phyloP scores from a whole-genome alignment of 1,140 invertebrate genomes.

The Thaumatotibia leucotreta region DNA sequence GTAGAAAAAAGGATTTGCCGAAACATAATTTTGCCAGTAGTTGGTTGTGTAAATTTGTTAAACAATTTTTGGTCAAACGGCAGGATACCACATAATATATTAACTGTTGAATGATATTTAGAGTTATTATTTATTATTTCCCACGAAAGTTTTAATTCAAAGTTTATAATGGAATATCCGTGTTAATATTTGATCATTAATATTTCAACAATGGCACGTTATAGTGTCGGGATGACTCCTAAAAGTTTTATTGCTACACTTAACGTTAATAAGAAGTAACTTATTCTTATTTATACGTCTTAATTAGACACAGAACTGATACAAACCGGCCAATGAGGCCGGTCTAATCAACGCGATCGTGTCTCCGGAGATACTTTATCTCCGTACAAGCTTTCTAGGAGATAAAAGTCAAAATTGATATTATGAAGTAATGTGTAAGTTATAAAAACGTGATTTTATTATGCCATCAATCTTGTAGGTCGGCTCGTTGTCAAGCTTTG shows the following conservation, averaged over 20 bases:
- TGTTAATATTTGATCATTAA: slow-evolving; percentile 17
- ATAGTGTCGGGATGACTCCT: slow-evolving; percentile 17
- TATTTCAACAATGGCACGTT: slow-evolving; percentile 19
- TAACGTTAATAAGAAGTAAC: slow-evolving; percentile 25
- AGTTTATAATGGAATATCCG: no score
- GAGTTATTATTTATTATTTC: no score
- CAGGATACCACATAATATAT: no score
- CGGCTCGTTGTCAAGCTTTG: slow-evolving; percentile 27
- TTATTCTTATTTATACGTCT: slow-evolving; percentile 28
- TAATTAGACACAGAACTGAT: slow-evolving; percentile 27
- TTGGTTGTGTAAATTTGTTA: no score
- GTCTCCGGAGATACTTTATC: slow-evolving; percentile 61
- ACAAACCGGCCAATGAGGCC: slow-evolving; percentile 29
- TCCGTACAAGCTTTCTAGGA: slow-evolving; percentile 55
- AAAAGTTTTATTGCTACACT: slow-evolving; percentile 23
- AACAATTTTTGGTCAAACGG: no score
- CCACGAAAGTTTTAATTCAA: no score
- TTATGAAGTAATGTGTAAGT: slow-evolving; percentile 64
- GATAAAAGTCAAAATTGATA: slow-evolving; percentile 65
- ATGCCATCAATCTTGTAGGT: slow-evolving; percentile 68
- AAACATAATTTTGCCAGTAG: no score
- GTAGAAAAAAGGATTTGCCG: no score
- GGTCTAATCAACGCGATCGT: slow-evolving; percentile 58
- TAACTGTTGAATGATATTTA: no score
- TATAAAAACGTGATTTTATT: slow-evolving; percentile 66